Evolutionary conservation across 2,888 invertebrate genomes (phyloP).

Genomic region (Molanna angustata): DNA sequence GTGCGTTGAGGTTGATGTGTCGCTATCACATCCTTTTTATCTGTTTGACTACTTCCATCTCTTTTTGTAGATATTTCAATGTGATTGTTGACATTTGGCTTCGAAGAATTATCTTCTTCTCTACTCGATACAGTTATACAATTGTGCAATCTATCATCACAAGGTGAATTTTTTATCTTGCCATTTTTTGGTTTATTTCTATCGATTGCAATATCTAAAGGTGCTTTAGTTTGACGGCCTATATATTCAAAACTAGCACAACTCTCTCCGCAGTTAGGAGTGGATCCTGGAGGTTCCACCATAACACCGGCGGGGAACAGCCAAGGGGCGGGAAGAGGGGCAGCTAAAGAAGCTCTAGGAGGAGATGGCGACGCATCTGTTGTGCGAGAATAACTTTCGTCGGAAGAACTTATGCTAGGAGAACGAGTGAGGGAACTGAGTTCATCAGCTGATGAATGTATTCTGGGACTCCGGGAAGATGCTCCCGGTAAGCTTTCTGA

Average conservation of each 20-base stretch:
- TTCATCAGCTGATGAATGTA: constrained; percentile 80
- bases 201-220: constrained; percentile 37
- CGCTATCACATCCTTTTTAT: constrained; percentile 57
- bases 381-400: constrained; percentile 80
- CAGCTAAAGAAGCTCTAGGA: constrained; percentile 53
- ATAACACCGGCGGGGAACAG: constrained; percentile 54
- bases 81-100: constrained; percentile 52
- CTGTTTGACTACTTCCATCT: constrained; percentile 65
- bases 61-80: constrained; percentile 58
- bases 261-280: constrained; percentile 61
- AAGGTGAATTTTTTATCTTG: constrained; percentile 45
- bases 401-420: constrained; percentile 79
- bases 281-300: constrained; percentile 57
- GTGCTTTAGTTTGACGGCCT: constrained; percentile 48
- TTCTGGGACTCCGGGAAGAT: constrained; percentile 51
- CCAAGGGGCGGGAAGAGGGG: constrained; percentile 49
- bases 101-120: constrained; percentile 52
- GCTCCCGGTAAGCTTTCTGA: constrained; percentile 64
- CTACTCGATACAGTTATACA: constrained; percentile 42
- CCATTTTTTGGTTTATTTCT: constrained; percentile 42
- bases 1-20: constrained; percentile 45
- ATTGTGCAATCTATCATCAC: constrained; percentile 48
- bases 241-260: constrained; percentile 64
- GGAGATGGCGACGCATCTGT: constrained; percentile 67
- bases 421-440: constrained; percentile 78